Base-by-base conservation (phyloP, 2,113 vertebrate genomes). In the Calyptommatus sinebrachiatus region DNA sequence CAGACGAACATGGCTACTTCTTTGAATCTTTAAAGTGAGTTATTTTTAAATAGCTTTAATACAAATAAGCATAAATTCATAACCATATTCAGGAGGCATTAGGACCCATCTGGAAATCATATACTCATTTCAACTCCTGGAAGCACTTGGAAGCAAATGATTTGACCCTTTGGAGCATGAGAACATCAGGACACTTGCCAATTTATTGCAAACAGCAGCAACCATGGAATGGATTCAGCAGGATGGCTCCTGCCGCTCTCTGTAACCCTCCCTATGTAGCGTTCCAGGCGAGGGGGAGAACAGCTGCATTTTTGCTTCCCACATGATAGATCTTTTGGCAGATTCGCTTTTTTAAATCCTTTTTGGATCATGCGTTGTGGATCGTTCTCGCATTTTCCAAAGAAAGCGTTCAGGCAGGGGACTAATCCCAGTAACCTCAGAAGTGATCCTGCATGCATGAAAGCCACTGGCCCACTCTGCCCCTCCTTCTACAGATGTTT, bases 341-440 rank as follows among this genome's bases (percentile, higher is more conserved):
- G 69, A n/a, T 24, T 20, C 11, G 3, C 2, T 14, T 35, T 14
- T 1, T 46, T 41, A 41, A 41, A 29, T 0, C 1, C 41, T 63
- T 0, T n/a, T 31, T 71, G 21, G 48, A 76, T 79, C 74, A 79
- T 53, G 6, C 18, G 46, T 57, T 78, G 62, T 41, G 66, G 31
- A 20, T 50, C 26, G 68, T 71, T 29, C 20, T 41, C 60, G 10
- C 35, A 48, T 69, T 28, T 28, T 78, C 20, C 71, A 69, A 29
- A 75, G 88, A 80, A 63, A 85, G 84, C 84, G 21, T 69, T 82
- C 0, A 53, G 88, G 88, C 85, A 81, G 84, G 83, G 67, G 9
- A 94, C 94, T 96, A 96, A 96, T 95, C 88, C 83, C 73, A 92
- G 31, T 94, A 95, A 95, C 91, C 41, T 41, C 29, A 68, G 89